Base-by-base conservation (phyloP, 2,113 vertebrate species). In the Corynorhinus townsendii region DNA sequence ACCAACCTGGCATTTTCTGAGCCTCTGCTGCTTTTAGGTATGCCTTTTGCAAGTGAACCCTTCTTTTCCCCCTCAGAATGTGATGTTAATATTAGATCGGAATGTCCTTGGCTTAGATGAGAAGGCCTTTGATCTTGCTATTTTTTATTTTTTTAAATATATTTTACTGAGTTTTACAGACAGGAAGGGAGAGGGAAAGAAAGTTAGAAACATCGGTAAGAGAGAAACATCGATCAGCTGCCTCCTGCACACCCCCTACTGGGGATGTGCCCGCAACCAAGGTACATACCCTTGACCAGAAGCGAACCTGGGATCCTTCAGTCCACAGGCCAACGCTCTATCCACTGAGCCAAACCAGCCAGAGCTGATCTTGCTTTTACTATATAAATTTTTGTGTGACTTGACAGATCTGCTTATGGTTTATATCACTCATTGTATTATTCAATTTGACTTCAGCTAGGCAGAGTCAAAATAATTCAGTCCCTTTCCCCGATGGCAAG, bases 21-120 rank as follows among this genome's bases (percentile, higher is more conserved):
- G 19, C 24, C 80, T 95, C 14, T 93, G 47, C 28, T 91, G 2
- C 59, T 94, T 89, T 56, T 77, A 80, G 38, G 35, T 14, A 43
- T 90, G 38, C 1, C 8, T 10, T 88, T 83, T 91, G 64, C 7
- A 73, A 10, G 11, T 82, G 52, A 92, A 88, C 22, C 30, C 16
- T 22, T 45, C 22, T 49, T 69, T 62, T 49, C 4, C 16, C 11
- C 26, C 30, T 59, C 11, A 84, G 76, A 20, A 26, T 95, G 0
- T 83, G 28, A 71, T 96, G 85, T 26, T 89, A 89, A 28, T 14
- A 47, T 90, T 96, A 93, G 56, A 86, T 49, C 86, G 7, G 45
- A 82, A 80, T n/a, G 22, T 92, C 47, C 45, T 90, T 90, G 77
- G 35, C 38, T 52, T 81, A 56, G 16, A 12, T 64, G 15, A 47